phyloP scores from a whole-genome alignment of 2,113 vertebrate genomes.

The Archilochus colubris region DNA sequence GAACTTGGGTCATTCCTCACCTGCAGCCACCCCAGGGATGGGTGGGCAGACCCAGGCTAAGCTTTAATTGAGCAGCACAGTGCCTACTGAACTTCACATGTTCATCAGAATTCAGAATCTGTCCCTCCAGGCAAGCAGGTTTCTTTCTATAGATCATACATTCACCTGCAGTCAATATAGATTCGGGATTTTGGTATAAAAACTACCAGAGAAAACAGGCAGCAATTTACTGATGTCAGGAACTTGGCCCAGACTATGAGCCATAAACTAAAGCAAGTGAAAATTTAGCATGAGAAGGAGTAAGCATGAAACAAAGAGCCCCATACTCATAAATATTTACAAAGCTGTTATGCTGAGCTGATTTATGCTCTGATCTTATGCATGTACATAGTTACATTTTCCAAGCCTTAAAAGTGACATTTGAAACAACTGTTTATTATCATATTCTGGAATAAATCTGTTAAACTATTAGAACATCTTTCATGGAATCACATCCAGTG shows the following conservation, averaged over 20 bases:
- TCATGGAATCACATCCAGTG: background rate
- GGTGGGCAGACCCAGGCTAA: background rate
- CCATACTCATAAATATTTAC: conserved; percentile 52
- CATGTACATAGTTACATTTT: conserved; percentile 26
- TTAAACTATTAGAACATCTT: conserved; percentile 17
- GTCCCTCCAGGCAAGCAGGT: background rate
- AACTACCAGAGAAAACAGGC: background rate
- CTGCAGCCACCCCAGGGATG: background rate
- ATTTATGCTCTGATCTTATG: conserved; percentile 22
- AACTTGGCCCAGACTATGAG: background rate
- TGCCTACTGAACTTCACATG: background rate
- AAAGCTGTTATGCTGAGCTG: background rate
- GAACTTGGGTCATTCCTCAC: background rate
- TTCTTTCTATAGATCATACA: background rate
- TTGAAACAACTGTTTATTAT: background rate
- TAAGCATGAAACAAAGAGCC: background rate
- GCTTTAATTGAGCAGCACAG: background rate
- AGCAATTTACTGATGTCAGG: conserved; percentile 26
- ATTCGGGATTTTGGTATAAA: background rate
- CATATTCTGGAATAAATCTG: conserved; percentile 35
- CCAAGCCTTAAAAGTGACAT: conserved; percentile 39
- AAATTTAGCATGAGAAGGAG: conserved; percentile 19
- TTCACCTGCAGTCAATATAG: conserved; percentile 20
- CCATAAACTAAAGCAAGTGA: conserved; percentile 19
- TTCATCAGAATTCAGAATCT: background rate